Evolutionary conservation across 2,797 vertebrate species (phyloP), one percentile per base, ranked within the genome.

Genomic region (Astyanax mexicanus): DNA sequence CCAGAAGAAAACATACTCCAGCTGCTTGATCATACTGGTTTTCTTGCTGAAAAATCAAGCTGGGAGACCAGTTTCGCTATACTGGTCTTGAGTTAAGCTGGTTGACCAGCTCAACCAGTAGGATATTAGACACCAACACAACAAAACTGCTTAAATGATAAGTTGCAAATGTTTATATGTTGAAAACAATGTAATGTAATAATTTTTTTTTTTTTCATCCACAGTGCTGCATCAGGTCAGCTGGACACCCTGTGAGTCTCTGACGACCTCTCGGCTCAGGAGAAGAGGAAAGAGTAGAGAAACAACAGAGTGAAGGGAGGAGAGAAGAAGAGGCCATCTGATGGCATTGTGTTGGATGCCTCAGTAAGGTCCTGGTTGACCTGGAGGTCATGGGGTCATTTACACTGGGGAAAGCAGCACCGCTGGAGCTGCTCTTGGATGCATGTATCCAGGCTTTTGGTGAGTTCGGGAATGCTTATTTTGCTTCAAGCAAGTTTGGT

Each of bases 401-500:
- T 80, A 88, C 90, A 4, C 90, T 98, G 79, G 95, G 96, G 77
- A 98, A 98, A 86, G 94, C 96, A 67, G 97, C 96, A 11, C 93
- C 95, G 3, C 86, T 99, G 64, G 93, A 97, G 79, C 92, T 94
- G 69, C 92, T 99, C 79, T 86, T 98, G 83, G 92, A 92, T 3
- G 88, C 96, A 68, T 98, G 96, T 88, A 94, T 98, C 84, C 91
- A 95, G 76, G 93, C 93, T 77, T 97, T 98, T 83, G 96, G 97
- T 99, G 77, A 90, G 92, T 84, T 17, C 32, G 23, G 45, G 9
- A 19, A 29, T n/a, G 38, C 2, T 2, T 2, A 32, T 5, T n/a
- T 32, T 32, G 32, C 29, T 29, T 32, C 29, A 2, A 32, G n/a
- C n/a, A n/a, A n/a, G n/a, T n/a, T n/a, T n/a, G n/a, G n/a, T n/a